Base-by-base conservation (phyloP, 2,797 vertebrate genomes). In the Rhinichthys osculus region DNA sequence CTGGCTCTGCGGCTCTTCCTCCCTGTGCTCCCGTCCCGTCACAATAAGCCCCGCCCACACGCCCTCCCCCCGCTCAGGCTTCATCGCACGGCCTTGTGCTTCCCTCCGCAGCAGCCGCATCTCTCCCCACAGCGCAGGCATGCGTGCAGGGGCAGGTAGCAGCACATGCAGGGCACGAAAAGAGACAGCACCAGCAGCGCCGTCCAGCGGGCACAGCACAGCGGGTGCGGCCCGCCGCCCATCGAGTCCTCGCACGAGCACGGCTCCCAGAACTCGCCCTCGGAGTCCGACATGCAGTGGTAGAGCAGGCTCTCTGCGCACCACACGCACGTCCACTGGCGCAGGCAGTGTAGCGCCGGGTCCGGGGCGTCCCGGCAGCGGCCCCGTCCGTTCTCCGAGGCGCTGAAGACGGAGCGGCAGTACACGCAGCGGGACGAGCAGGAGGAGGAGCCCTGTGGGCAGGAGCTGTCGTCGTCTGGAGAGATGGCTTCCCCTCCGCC, bases 251-350 rank as follows among this genome's bases (percentile, higher is more conserved):
- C 97, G 21, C 97, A 98, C 1, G 97, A 97, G 90, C 97, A 98
- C 1, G 97, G 97, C 95, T 98, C 97, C 94, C 97, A 97, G 92
- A 97, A 98, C 92, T 98, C 97, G 0, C 97, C 97, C 93, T 98
- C 97, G 0, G 97, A 97, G 95, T 98, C 97, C 30, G 97, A 98
- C 96, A 97, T 96, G 95, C 97, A 98, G 95, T 98, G 97, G 94
- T 98, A 98, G 62, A 98, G 96, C 92, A 98, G 95, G 92, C 96
- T 97, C 92, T 98, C 97, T 0, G 97, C 97, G 0, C 97, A 98
- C 97, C 97, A 98, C 93, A 98, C 95, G 86, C 97, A 98, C 83
- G 96, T 97, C 95, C 97, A 96, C 90, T 97, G 97, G 90, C 96
- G 96, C 87, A 98, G 95, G 91, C 97, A 96, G 89, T 95, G 95